Evolutionary conservation across 92 coral and sea anemone genomes (phyloP).

Genomic region (Scolanthus callimorphus): DNA sequence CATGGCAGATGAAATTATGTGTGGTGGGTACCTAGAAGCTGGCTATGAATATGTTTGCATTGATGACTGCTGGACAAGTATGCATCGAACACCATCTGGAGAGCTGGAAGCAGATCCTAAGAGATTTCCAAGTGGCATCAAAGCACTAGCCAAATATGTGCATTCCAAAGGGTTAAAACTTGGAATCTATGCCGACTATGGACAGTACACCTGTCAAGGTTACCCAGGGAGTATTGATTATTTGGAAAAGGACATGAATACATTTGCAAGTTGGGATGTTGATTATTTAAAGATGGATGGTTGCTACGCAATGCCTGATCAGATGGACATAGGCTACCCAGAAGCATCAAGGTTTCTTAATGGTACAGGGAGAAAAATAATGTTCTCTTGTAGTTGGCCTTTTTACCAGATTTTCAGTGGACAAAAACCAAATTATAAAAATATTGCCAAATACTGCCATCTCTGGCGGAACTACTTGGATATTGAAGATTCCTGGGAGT

Average conservation of each 20-base stretch:
- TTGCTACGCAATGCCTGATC: conserved; percentile 54
- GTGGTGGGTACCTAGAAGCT: conserved; percentile 65
- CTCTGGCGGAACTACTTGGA: conserved; percentile 45
- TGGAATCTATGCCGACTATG: conserved; percentile 86
- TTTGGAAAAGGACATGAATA: conserved; percentile 66
- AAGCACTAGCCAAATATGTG: conserved; percentile 80
- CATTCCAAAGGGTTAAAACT: conserved; percentile 86
- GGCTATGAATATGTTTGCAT: conserved; percentile 81
- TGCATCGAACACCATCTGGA: conserved; percentile 55
- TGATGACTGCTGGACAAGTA: conserved; percentile 88
- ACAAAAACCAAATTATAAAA: conserved; percentile 28
- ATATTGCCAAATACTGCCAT: conserved; percentile 33
- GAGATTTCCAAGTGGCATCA: conserved; percentile 90
- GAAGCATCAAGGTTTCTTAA: conserved; percentile 41
- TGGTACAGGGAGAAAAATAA: conserved; percentile 61
- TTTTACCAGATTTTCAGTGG: conserved; percentile 62
- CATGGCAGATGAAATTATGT: conserved; percentile 74
- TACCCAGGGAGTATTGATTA: conserved; percentile 89
- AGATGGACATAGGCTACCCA: conserved; percentile 74
- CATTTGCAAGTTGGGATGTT: conserved; percentile 77
- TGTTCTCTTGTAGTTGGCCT: conserved; percentile 80
- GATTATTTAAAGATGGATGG: conserved; percentile 77
- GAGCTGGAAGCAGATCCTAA: conserved; percentile 78
- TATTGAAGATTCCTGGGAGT: conserved; percentile 59
- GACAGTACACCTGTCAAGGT: conserved; percentile 73